Evolutionary conservation across 2,113 vertebrate species (phyloP).

Genomic region (Malurus alboscapulatus): DNA sequence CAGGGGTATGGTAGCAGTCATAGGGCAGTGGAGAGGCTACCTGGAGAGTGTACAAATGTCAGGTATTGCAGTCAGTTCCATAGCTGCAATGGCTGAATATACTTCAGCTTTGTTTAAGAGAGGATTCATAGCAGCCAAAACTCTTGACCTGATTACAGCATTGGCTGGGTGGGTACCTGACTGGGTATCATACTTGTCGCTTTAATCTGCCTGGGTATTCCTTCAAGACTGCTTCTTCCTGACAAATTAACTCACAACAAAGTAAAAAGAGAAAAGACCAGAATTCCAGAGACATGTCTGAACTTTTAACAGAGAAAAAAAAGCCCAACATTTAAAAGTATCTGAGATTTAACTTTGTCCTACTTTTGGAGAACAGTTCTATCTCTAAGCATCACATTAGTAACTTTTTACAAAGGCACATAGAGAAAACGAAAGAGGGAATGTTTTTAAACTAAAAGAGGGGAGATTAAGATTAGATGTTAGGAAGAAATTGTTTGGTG

Average conservation of each 20-base stretch:
- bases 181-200: neutral
- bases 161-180: neutral
- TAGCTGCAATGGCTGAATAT: neutral
- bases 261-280: accelerated
- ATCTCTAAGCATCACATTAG: neutral
- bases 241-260: neutral
- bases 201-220: neutral
- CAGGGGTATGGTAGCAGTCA: neutral
- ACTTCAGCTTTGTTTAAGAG: neutral
- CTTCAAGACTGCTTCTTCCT: neutral
- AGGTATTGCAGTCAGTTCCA: neutral
- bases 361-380: neutral
- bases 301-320: neutral
- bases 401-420: neutral
- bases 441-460: neutral
- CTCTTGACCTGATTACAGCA: neutral
- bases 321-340: neutral
- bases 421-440: neutral
- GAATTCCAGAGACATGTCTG: neutral
- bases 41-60: neutral
- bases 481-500: neutral
- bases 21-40: neutral
- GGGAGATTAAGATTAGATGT: neutral
- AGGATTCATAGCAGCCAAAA: neutral
- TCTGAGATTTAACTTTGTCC: neutral